These are phyloP conservation scores for Bubo blakistoni DNA, from an alignment of 2,113 vertebrate species.

Conservation along the genomic window DNA sequence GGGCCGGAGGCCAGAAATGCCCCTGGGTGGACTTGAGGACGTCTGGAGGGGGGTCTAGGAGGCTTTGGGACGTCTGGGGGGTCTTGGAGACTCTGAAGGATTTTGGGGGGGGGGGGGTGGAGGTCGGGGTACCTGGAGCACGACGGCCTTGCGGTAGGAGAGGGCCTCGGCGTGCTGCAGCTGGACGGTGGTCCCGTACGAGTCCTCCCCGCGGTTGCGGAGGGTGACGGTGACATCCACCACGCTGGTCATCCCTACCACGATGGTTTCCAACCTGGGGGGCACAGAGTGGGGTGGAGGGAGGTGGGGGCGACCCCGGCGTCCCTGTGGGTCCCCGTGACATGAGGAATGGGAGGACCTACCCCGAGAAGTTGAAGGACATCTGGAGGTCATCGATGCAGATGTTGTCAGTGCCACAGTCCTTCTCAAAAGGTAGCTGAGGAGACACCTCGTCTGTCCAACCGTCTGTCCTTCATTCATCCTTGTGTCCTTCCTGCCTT, in stretches of 20 bases:
- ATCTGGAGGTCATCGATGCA: conserved; percentile 78
- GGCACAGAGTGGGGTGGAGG: not conserved
- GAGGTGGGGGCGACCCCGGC: too few relatives aligned
- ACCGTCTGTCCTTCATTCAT: not conserved
- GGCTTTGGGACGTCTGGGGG: not conserved
- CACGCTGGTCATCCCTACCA: conserved; percentile 76
- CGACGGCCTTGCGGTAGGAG: conserved; percentile 71
- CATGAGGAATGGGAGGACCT: not conserved
- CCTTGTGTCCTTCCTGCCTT: not conserved
- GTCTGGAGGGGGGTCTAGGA: not conserved
- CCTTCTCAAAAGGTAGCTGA: conserved; percentile 82
- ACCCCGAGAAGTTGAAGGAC: conserved; percentile 76
- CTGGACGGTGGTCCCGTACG: conserved; percentile 71
- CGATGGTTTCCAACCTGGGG: conserved; percentile 29
- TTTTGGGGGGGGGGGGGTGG: not conserved
- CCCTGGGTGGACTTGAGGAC: not conserved
- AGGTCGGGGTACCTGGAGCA: conserved; percentile 57
- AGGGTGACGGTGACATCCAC: conserved; percentile 73
- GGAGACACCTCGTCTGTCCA: not conserved
- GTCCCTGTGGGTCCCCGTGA: too few relatives aligned
- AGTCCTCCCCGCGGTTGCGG: conserved; percentile 79
- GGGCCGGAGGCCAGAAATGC: not conserved
- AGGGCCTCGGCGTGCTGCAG: conserved; percentile 76
- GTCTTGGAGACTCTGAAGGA: not conserved
- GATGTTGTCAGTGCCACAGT: conserved; percentile 75